Evolutionary conservation across 2,888 invertebrate genomes (phyloP), one percentile per base, ranked within the genome.

Genomic region (Sminthurides aquaticus): DNA sequence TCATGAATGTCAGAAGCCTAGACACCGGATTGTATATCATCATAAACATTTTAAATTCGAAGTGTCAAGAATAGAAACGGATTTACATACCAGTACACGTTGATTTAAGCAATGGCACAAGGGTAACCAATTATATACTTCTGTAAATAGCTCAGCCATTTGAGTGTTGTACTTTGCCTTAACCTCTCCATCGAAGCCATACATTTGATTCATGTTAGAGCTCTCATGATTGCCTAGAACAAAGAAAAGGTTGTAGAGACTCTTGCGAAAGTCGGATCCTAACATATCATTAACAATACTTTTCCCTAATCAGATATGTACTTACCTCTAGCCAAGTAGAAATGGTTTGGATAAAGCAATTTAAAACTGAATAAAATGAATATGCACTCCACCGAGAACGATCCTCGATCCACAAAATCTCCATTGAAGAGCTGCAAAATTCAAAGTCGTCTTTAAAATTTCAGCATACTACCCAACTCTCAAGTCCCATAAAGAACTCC

Each of bases 371-470:
- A 95, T 70, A 99, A 81, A 8, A 91, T 91, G 78, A 99, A 95
- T 77, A 99, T 99, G 79, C 98, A 98, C 81, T 99, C 99, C 29
- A 99, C 97, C 43, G 97, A 97, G 80, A 99, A 99, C 0, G 98
- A 97, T 18, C 99, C 99, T 80, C 99, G 84, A 80, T 99, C 99
- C 22, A 99, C 99, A 80, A 99, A 99, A 81, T 99, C 99, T 67
- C 98, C 98, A 79, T 99, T 99, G 80, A 99, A 99, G 74, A 99
- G 82, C 86, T 87, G 76, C 1, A 60, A 62, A 43, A 5, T 20
- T 34, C 11, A 34, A 49, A 58, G 5, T 52, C 20, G 20, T 52
- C 5, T 20, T 52, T 20, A 52, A 52, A 52, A 52, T 52, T 18
- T n/a, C n/a, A n/a, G n/a, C n/a, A n/a, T n/a, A n/a, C n/a, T n/a